Conservation (phyloP, 2,888 invertebrate species). For the Octodonta nipae region DNA sequence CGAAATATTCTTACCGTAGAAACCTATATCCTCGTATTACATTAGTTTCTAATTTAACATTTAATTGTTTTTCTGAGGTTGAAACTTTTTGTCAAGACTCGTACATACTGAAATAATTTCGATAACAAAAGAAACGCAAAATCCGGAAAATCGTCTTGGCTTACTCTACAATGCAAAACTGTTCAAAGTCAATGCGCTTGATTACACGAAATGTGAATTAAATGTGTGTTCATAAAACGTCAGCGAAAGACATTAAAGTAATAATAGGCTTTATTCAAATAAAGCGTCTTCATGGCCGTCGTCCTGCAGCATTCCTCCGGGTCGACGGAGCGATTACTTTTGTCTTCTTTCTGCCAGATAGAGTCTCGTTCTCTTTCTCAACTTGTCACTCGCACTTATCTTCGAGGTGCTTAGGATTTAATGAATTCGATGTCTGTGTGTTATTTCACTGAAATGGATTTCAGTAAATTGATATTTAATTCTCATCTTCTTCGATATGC, state of each 20-base stretch:
- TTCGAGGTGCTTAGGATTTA: constrained; percentile 27
- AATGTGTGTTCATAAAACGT: too few relatives aligned
- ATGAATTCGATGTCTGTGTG: constrained; percentile 28
- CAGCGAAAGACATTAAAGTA: constrained; percentile 1
- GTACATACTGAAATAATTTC: too few relatives aligned
- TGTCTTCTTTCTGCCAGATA: constrained; percentile 18
- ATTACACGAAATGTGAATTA: too few relatives aligned
- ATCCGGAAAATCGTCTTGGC: too few relatives aligned
- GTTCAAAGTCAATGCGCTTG: too few relatives aligned
- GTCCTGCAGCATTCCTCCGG: constrained; percentile 28
- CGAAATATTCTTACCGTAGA: too few relatives aligned
- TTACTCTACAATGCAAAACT: too few relatives aligned
- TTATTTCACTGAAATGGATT: constrained; percentile 27
- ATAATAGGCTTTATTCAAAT: constrained; percentile 13
- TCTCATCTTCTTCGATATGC: constrained; percentile 17
- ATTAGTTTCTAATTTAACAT: too few relatives aligned
- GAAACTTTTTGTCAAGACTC: too few relatives aligned
- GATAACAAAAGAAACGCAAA: too few relatives aligned
- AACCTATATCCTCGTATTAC: too few relatives aligned
- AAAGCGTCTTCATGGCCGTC: constrained; percentile 13
- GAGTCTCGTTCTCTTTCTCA: constrained; percentile 17
- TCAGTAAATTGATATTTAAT: constrained; percentile 31
- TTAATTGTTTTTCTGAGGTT: too few relatives aligned
- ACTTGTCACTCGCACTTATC: constrained; percentile 26
- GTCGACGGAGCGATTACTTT: constrained; percentile 24